These are phyloP conservation scores for Poicephalus gulielmi DNA, from an alignment of 2,113 vertebrate species.

Conservation along the genomic window DNA sequence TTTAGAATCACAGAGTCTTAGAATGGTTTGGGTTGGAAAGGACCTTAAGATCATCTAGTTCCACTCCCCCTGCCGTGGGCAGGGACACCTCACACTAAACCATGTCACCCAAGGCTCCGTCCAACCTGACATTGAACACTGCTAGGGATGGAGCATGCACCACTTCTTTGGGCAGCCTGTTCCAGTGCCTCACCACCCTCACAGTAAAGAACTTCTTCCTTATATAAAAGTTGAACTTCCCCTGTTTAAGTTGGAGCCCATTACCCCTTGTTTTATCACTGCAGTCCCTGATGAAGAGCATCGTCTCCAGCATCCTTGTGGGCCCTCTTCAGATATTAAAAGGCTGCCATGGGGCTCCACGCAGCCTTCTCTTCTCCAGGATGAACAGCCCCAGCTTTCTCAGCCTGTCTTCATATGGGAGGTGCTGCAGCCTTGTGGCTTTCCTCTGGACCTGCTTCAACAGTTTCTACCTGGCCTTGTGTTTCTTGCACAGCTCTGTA, in stretches of 20 bases:
- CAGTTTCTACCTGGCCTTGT: neutral
- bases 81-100: neutral
- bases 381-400: neutral
- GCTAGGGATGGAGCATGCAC: neutral
- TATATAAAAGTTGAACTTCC: neutral
- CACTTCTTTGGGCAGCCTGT: neutral
- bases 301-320: neutral
- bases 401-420: neutral
- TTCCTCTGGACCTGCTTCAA: neutral
- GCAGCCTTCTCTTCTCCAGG: neutral
- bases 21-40: neutral
- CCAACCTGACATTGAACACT: neutral
- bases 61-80: neutral
- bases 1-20: neutral
- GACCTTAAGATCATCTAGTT: neutral
- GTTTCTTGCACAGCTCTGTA: neutral
- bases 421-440: neutral
- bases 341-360: neutral
- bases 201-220: neutral
- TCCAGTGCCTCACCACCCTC: neutral
- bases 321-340: neutral
- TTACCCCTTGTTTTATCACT: neutral
- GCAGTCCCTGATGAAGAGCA: neutral
- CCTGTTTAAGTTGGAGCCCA: neutral
- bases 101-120: neutral